phyloP scores from a whole-genome alignment of 1,140 invertebrate species.

The Sarcophaga peregrina region DNA sequence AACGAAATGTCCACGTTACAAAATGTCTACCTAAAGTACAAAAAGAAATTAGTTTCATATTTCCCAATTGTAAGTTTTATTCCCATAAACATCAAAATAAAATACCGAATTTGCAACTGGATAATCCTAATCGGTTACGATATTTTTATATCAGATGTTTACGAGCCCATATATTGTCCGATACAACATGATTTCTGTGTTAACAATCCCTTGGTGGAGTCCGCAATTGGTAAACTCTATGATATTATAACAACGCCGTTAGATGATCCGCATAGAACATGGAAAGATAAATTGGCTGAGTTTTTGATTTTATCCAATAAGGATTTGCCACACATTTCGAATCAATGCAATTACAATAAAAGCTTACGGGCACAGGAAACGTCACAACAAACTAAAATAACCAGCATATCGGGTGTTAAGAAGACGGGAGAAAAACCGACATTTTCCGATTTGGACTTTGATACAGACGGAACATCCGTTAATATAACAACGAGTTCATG shows the following conservation, averaged over 20 bases:
- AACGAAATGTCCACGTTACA: conserved; percentile 79
- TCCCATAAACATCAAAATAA: too few relatives aligned
- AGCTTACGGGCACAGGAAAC: neutral
- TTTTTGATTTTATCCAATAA: conserved; percentile 55
- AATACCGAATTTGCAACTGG: too few relatives aligned
- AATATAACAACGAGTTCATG: conserved; percentile 57
- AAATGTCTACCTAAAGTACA: conserved; percentile 76
- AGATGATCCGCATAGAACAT: conserved; percentile 53
- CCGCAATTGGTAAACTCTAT: conserved; percentile 55
- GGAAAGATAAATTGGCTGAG: conserved; percentile 56
- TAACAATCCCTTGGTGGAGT: conserved; percentile 52
- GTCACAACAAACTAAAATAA: conserved; percentile 28
- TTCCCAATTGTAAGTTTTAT: conserved; percentile 78
- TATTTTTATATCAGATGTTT: conserved; percentile 51
- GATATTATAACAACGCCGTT: conserved; percentile 52
- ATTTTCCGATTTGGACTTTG: neutral
- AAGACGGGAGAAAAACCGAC: conserved; percentile 46
- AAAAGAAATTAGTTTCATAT: conserved; percentile 90
- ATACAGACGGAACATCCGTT: conserved; percentile 47
- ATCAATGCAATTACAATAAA: conserved; percentile 49
- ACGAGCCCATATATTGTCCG: conserved; percentile 55
- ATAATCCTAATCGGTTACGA: too few relatives aligned
- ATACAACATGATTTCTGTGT: conserved; percentile 50
- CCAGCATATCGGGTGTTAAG: neutral
- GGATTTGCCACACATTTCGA: conserved; percentile 51